Evolutionary conservation across 1,140 invertebrate species (phyloP).

Genomic region (Coptotermes formosanus): DNA sequence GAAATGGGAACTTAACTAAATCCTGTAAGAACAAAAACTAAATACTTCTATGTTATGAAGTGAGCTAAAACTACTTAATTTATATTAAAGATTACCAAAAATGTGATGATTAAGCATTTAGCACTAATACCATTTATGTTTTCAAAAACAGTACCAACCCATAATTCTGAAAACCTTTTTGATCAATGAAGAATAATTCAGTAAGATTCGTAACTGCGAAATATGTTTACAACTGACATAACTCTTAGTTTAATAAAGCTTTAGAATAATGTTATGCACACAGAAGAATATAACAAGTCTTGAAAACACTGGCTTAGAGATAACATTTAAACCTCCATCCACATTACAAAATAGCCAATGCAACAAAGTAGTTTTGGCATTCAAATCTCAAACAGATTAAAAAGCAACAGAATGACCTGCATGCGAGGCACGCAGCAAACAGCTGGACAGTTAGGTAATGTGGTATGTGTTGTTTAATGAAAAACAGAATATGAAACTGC

Average conservation of each 20-base stretch:
- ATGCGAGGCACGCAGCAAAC: constrained; percentile 2
- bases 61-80: neutral
- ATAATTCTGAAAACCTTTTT: no score
- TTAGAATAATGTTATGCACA: no score
- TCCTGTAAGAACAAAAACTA: neutral
- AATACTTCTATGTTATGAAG: neutral
- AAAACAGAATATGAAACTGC: neutral
- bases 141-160: no score
- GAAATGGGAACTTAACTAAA: neutral
- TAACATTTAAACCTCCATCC: neutral
- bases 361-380: neutral
- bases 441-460: neutral
- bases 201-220: no score
- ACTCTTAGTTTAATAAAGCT: no score
- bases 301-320: neutral
- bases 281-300: neutral
- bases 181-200: no score
- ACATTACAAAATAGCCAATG: neutral
- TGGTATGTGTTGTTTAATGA: neutral
- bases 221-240: no score
- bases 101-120: no score
- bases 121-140: no score
- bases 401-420: neutral
- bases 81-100: neutral
- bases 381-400: neutral